These are phyloP conservation scores for Leucoma salicis DNA, from an alignment of 2,888 invertebrate species.

Conservation along the genomic window DNA sequence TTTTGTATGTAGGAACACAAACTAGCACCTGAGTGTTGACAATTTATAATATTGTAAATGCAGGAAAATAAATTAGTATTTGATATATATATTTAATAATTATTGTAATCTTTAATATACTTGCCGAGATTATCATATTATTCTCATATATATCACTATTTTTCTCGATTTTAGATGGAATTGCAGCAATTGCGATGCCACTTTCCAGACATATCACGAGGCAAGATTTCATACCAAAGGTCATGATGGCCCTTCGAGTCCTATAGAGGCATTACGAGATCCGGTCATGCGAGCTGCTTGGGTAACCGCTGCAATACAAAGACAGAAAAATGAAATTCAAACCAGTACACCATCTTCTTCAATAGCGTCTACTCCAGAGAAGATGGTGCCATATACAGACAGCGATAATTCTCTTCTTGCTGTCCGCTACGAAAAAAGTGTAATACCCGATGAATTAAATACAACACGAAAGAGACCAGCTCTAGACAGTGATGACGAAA, in stretches of 20 bases:
- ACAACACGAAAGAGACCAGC: conserved; percentile 20
- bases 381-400: conserved; percentile 8
- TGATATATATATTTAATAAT: too few species aligned
- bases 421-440: conserved; percentile 58
- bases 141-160: too few species aligned
- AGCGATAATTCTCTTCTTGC: conserved; percentile 61
- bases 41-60: too few species aligned
- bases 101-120: too few species aligned
- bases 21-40: too few species aligned
- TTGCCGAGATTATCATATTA: too few species aligned
- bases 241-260: conserved; percentile 45
- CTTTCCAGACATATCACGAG: conserved; percentile 64
- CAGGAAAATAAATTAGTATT: too few species aligned
- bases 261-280: conserved; percentile 54
- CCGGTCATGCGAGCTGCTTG: conserved; percentile 49
- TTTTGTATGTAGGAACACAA: too few species aligned
- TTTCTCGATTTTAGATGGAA: conserved; percentile 57
- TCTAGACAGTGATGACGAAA: conserved; percentile 54
- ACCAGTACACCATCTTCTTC: conserved; percentile 1
- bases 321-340: conserved; percentile 44
- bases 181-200: conserved; percentile 54
- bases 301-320: conserved; percentile 45
- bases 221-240: conserved; percentile 67
- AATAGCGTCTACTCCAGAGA: conserved; percentile 11
- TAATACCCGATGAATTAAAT: conserved; percentile 45